Percentiles rank a stretch among this genome's conserved stretches.
Conservation (phyloP, 1,140 invertebrate species). For the Ips nitidus region DNA sequence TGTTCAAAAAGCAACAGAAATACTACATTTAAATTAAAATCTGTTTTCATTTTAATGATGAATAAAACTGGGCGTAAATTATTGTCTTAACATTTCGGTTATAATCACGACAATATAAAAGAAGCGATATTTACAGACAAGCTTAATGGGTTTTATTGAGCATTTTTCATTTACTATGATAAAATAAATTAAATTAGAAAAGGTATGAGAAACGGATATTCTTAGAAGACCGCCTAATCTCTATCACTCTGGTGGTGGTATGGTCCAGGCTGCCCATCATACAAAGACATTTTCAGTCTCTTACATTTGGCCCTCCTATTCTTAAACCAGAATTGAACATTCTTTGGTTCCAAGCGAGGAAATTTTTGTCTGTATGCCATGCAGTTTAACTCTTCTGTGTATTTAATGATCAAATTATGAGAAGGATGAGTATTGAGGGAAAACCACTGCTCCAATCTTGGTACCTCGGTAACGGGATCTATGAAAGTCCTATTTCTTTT, state of each 20-base stretch:
- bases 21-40: too few relatives aligned
- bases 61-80: too few relatives aligned
- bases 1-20: too few relatives aligned
- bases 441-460: conserved; percentile 95
- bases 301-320: conserved; percentile 96
- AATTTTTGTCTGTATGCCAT: conserved; percentile 96
- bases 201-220: too few relatives aligned
- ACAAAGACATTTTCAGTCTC: conserved; percentile 84
- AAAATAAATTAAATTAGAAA: too few relatives aligned
- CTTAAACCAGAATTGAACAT: conserved; percentile 97
- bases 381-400: conserved; percentile 92
- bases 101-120: too few relatives aligned
- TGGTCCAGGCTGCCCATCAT: conserved; percentile 56
- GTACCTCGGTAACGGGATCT: conserved; percentile 96
- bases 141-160: too few relatives aligned
- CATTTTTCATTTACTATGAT: too few relatives aligned
- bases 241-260: conserved; percentile 47
- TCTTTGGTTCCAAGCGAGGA: conserved; percentile 93
- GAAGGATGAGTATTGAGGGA: conserved; percentile 96
- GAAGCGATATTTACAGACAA: too few relatives aligned
- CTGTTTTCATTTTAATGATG: too few relatives aligned
- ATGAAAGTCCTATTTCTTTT: conserved; percentile 98
- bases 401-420: conserved; percentile 94
- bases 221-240: conserved; percentile 23
- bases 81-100: too few relatives aligned